Evolutionary conservation across 2,888 invertebrate species (phyloP).

Genomic region (Tipula vernalis): DNA sequence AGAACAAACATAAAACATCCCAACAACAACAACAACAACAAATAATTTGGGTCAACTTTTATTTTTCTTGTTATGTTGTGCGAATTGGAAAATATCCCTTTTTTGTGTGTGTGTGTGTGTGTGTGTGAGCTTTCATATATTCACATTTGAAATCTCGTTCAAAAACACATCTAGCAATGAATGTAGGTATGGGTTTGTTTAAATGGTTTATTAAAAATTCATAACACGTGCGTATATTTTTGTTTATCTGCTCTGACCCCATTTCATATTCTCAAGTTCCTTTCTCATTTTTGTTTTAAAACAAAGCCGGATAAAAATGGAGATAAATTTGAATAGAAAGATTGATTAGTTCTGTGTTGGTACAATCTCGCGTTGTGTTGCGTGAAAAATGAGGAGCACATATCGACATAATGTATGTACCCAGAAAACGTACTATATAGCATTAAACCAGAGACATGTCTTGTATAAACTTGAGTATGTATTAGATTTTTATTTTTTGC

Average conservation of each 20-base stretch:
- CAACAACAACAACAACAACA: background rate
- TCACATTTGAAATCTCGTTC: background rate
- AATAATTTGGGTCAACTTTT: background rate
- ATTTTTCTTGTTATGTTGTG: background rate
- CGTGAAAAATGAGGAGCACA: background rate
- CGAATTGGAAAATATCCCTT: background rate
- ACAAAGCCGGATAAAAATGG: background rate
- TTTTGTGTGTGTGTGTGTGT: background rate
- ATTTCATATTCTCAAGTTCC: background rate
- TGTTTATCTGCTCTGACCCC: background rate
- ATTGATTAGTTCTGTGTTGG: background rate
- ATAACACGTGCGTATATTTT: background rate
- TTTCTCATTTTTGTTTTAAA: background rate
- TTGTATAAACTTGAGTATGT: background rate
- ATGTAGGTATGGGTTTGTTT: background rate
- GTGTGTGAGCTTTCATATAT: background rate
- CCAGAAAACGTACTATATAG: background rate
- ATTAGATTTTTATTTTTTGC: background rate
- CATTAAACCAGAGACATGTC: background rate
- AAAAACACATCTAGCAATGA: background rate
- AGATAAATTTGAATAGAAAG: background rate
- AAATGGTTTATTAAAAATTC: background rate
- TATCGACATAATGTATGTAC: background rate
- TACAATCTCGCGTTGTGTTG: background rate
- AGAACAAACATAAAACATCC: background rate